These are phyloP conservation scores for Ephialtes manifestator DNA, from an alignment of 2,888 invertebrate species.

Conservation along the genomic window DNA sequence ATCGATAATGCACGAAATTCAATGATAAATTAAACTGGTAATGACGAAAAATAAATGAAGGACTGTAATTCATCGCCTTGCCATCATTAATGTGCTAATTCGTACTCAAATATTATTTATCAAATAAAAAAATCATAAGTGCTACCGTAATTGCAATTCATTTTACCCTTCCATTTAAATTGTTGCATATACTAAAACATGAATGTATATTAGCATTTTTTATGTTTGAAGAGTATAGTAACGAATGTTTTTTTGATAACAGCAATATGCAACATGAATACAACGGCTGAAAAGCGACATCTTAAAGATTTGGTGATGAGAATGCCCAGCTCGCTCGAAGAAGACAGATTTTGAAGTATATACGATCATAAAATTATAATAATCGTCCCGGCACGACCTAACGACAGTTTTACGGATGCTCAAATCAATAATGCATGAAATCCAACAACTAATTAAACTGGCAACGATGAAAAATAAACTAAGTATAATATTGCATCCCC, in stretches of 20 bases:
- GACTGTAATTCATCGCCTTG: slow-evolving; percentile 58
- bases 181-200: neutral
- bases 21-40: slow-evolving; percentile 54
- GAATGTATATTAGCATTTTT: no score
- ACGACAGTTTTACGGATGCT: no score
- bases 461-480: no score
- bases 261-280: neutral
- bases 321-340: slow-evolving; percentile 76
- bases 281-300: slow-evolving; percentile 6
- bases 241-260: no score
- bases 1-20: slow-evolving; percentile 64
- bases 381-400: slow-evolving; percentile 81
- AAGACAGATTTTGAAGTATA: slow-evolving; percentile 73
- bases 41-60: slow-evolving; percentile 44
- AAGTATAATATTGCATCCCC: no score
- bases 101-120: neutral
- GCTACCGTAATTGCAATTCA: neutral
- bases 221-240: no score
- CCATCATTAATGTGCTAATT: neutral
- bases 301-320: slow-evolving; percentile 74
- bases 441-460: no score
- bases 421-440: no score
- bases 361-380: slow-evolving; percentile 82
- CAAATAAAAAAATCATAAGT: neutral
- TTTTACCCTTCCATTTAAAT: neutral